Percentiles rank a stretch among this genome's conserved stretches.
Conservation (phyloP, 2,113 vertebrate species). For the Upupa epops region DNA sequence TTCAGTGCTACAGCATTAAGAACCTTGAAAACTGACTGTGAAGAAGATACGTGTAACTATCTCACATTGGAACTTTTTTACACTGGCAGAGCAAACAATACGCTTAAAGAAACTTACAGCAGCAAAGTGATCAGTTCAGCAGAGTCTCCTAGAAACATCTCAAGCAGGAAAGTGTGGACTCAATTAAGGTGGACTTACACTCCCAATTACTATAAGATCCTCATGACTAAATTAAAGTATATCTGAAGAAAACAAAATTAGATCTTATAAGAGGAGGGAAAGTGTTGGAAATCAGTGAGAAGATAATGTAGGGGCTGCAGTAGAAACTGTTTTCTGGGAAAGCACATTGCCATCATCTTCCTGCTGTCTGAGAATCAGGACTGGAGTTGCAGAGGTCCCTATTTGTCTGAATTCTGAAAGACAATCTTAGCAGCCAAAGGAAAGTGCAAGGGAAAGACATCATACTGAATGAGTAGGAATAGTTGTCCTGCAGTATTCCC, state of each 20-base stretch:
- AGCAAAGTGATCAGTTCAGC: background rate
- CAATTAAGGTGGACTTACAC: background rate
- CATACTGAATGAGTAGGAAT: background rate
- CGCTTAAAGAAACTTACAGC: background rate
- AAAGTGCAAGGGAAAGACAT: background rate
- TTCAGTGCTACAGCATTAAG: background rate
- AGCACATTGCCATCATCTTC: background rate
- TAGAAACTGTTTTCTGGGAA: background rate
- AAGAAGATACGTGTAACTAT: background rate
- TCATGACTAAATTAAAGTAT: background rate
- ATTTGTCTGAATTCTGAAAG: background rate
- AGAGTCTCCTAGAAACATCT: background rate
- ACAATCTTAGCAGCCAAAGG: background rate
- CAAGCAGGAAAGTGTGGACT: background rate
- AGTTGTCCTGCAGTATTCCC: background rate
- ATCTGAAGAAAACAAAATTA: background rate
- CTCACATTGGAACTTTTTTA: background rate
- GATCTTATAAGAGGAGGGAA: background rate
- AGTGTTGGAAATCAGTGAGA: background rate
- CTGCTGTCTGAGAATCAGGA: background rate
- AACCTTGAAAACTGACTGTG: background rate
- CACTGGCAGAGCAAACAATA: background rate
- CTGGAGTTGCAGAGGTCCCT: accelerated
- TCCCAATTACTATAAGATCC: background rate
- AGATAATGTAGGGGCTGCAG: background rate